Conservation (phyloP, 2,888 invertebrate genomes). For the Buathra laborator region DNA sequence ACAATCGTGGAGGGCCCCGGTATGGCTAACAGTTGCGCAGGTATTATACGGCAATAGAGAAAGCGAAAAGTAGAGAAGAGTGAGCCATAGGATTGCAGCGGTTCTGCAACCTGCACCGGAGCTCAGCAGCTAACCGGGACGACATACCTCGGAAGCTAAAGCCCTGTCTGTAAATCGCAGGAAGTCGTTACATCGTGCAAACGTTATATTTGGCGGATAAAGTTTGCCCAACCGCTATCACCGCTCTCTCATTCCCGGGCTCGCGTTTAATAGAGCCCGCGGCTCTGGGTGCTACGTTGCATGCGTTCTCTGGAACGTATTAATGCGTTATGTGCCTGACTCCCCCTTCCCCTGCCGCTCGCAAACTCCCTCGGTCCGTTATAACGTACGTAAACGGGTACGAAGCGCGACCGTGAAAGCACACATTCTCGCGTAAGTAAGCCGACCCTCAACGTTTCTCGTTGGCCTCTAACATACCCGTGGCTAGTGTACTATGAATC, state of each 20-base stretch:
- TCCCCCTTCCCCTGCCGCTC: neutral
- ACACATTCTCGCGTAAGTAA: constrained; percentile 44
- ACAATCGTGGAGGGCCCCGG: neutral
- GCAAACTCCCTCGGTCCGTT: constrained; percentile 24
- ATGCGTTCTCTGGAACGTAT: constrained; percentile 47
- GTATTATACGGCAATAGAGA: constrained; percentile 21
- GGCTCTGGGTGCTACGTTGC: constrained; percentile 16
- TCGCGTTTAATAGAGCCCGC: constrained; percentile 44
- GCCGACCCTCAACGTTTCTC: constrained; percentile 28
- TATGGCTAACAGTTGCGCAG: constrained; percentile 4
- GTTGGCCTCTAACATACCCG: neutral
- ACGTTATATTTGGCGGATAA: constrained; percentile 55
- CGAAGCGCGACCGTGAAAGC: constrained; percentile 52
- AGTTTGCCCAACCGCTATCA: constrained; percentile 43
- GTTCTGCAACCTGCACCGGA: constrained; percentile 9
- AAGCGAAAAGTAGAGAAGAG: neutral
- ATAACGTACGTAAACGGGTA: constrained; percentile 51
- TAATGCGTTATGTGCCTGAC: constrained; percentile 50
- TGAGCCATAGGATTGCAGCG: constrained; percentile 6
- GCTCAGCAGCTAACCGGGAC: neutral
- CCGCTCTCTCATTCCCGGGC: constrained; percentile 10
- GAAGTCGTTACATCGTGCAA: constrained; percentile 51
- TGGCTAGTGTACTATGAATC: constrained; percentile 12
- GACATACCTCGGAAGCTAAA: neutral
- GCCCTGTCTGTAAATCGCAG: constrained; percentile 46